Base-by-base conservation (phyloP, 2,888 invertebrate species). In the Cabera pusaria region DNA sequence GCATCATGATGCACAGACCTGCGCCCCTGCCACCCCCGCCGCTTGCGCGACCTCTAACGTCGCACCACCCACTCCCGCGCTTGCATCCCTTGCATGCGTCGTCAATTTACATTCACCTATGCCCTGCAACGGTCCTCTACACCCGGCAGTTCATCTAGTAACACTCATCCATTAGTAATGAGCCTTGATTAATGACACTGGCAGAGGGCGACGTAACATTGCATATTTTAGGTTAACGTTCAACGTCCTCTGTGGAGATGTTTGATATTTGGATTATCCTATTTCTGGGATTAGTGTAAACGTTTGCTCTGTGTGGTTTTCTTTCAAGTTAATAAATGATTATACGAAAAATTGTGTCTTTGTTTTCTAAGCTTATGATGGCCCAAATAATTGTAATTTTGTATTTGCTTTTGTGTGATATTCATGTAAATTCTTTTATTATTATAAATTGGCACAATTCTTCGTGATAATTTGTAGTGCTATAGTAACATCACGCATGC, bases 61-160 rank as follows among this genome's bases (percentile, higher is more conserved):
- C 46, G 40, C 44, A 48, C 45, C 44, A 39, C 39, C 49, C 56
- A 59, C 59, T 57, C 60, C 49, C 54, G 63, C 69, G 62, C 65
- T 58, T 67, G 60, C 66, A 63, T 49, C 54, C 34, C 46, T 32
- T 53, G 60, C 66, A 63, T 48, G 40, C 56, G 22, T 6, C 10
- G 27, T 23, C 5, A 22, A 33, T 16, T 16, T 17, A 23, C 14
- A 14, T 14, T 14, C 14, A 14, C 14, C 4, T 2, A 2, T 14
- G 4, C 2, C 14, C 2, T 14, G 14, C 14, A 14, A 14, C 14
- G 4, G 4, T 14, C 3, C 14, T n/a, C n/a, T n/a, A 14, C 14
- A 3, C 14, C 14, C 14, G 4, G 2, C 14, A 4, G 14, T 4
- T 14, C 14, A 14, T 14, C 14, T 2, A 14, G n/a, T n/a, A n/a